phyloP scores from a whole-genome alignment of 2,888 invertebrate genomes.

The Metellina segmentata region DNA sequence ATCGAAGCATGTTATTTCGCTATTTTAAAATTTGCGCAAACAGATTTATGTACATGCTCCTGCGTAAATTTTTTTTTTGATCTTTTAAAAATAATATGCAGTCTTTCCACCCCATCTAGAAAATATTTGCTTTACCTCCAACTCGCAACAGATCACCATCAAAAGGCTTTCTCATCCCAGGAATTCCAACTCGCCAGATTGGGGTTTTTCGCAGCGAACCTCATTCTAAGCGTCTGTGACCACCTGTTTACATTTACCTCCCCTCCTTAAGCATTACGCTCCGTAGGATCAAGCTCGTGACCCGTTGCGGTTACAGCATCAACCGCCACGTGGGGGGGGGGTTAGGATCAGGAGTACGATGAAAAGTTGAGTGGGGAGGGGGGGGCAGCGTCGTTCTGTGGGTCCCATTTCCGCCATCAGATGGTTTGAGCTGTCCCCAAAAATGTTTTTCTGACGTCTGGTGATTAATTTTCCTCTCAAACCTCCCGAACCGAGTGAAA shows the following conservation, averaged over 20 bases:
- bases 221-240: background rate
- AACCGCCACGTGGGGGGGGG: constrained; percentile 17
- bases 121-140: too few relatives aligned
- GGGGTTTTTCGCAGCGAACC: too few relatives aligned
- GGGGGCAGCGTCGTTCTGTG: constrained; percentile 21
- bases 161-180: too few relatives aligned
- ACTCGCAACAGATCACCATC: too few relatives aligned
- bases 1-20: too few relatives aligned
- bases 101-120: too few relatives aligned
- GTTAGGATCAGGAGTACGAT: constrained; percentile 9
- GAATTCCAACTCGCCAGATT: too few relatives aligned
- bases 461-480: constrained; percentile 67
- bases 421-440: constrained; percentile 64
- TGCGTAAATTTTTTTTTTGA: too few relatives aligned
- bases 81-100: too few relatives aligned
- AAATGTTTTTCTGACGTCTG: constrained; percentile 73
- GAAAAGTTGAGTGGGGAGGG: background rate
- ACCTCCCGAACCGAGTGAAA: constrained; percentile 32
- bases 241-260: constrained; percentile 46
- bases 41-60: too few relatives aligned
- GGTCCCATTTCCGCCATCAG: constrained; percentile 56
- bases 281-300: constrained; percentile 20
- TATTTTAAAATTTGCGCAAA: too few relatives aligned
- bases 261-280: background rate
- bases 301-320: constrained; percentile 25